phyloP scores from a whole-genome alignment of 2,113 vertebrate genomes.

The Prinia subflava region DNA sequence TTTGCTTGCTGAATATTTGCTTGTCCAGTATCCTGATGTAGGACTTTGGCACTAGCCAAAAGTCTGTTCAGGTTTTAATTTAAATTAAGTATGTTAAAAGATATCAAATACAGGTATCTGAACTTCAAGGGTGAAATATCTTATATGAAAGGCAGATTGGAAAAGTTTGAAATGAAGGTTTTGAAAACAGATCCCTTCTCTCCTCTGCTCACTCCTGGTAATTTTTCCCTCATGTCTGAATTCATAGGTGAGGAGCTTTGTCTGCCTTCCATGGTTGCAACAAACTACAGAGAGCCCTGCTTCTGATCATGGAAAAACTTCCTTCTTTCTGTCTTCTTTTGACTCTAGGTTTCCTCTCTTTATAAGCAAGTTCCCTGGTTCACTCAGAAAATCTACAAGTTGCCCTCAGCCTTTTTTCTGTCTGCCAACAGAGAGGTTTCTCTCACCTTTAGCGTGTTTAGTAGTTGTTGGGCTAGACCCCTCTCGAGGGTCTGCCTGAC shows the following conservation, averaged over 20 bases:
- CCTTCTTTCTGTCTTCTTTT: background rate
- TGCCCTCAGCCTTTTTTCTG: background rate
- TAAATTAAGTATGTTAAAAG: background rate
- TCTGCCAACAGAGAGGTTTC: background rate
- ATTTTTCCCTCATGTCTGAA: background rate
- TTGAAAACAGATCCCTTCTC: background rate
- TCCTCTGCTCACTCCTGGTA: background rate
- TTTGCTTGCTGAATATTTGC: background rate
- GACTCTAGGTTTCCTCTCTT: background rate
- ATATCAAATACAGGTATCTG: background rate
- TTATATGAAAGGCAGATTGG: background rate
- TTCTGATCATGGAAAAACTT: background rate
- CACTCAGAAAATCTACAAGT: background rate
- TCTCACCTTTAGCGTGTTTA: background rate
- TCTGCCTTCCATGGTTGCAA: background rate
- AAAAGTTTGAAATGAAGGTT: background rate
- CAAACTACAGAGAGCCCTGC: background rate
- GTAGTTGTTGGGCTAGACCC: background rate
- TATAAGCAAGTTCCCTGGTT: background rate
- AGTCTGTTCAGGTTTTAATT: background rate
- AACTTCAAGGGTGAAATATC: background rate
- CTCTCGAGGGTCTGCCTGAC: background rate
- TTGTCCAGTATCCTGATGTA: background rate
- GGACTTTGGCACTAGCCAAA: background rate
- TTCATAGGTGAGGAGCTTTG: background rate